A percentile compares a stretch with the other conserved stretches of the same genome.
phyloP scores from a whole-genome alignment of 2,113 vertebrate species.

The Sinosuthora webbiana region DNA sequence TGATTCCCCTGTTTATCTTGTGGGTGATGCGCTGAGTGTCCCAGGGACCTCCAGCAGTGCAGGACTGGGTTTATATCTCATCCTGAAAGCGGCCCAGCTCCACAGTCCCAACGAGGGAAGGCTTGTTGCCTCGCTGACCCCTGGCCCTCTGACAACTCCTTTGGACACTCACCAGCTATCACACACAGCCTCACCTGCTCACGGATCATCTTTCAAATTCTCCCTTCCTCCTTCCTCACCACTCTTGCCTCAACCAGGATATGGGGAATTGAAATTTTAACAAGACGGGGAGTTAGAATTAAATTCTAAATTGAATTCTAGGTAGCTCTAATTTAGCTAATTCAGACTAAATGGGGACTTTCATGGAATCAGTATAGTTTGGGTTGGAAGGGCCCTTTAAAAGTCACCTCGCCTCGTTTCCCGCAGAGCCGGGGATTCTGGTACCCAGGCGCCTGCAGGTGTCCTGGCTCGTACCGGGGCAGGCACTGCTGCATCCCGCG shows the following conservation, averaged over 20 bases:
- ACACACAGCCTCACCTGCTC: neutral
- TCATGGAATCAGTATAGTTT: neutral
- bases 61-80: neutral
- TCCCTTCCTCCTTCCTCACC: neutral
- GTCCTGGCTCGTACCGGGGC: accelerated
- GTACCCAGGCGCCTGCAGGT: neutral
- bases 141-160: neutral
- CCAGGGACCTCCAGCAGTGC: neutral
- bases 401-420: neutral
- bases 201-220: neutral
- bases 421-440: neutral
- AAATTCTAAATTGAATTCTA: neutral
- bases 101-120: neutral
- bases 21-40: neutral
- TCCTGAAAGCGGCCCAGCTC: neutral
- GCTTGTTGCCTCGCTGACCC: neutral
- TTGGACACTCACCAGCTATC: neutral
- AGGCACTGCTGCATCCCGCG: accelerated
- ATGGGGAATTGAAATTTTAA: neutral
- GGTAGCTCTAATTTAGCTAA: neutral
- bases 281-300: too few relatives aligned
- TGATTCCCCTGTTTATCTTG: neutral
- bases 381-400: neutral
- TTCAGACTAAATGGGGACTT: neutral
- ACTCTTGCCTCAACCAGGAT: neutral